These are phyloP conservation scores for Trachelus tabidus DNA, from an alignment of 2,888 invertebrate species.

Conservation along the genomic window DNA sequence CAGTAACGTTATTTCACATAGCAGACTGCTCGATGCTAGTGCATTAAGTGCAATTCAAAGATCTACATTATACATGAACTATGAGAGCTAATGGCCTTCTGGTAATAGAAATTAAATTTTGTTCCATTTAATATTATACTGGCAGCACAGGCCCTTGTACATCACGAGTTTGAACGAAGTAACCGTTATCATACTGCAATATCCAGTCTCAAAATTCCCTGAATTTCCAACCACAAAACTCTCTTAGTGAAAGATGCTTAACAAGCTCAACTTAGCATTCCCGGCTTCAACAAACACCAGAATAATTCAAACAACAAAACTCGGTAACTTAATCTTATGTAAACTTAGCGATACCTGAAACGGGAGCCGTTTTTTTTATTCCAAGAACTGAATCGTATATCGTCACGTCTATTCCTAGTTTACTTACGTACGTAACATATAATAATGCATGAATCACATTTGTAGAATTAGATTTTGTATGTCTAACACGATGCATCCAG, in stretches of 20 bases:
- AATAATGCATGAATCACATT: not conserved
- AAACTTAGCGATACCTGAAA: not conserved
- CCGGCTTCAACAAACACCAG: not conserved
- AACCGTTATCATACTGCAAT: not conserved
- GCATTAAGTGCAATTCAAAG: constrained; percentile 37
- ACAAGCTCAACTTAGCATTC: not conserved
- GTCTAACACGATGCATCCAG: not conserved
- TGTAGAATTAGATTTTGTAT: not conserved
- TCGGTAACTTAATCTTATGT: not conserved
- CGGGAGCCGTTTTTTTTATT: not conserved
- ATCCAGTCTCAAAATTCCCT: not conserved
- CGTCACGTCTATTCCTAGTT: not conserved
- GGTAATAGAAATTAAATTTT: constrained; percentile 44
- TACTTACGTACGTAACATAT: not conserved
- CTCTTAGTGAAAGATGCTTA: not conserved
- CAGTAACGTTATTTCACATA: constrained; percentile 24
- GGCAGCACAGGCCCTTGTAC: not conserved
- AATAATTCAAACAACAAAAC: not conserved
- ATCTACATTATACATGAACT: constrained; percentile 27
- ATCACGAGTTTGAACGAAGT: not conserved
- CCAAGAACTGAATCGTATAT: not conserved
- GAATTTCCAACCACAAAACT: not conserved
- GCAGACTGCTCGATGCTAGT: constrained; percentile 4
- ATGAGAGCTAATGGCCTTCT: constrained; percentile 36
- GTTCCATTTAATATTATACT: constrained; percentile 43